These are phyloP conservation scores for Aplysina aerophoba DNA, from an alignment of 37 sponge, comb jelly and placozoan genomes.

Conservation along the genomic window DNA sequence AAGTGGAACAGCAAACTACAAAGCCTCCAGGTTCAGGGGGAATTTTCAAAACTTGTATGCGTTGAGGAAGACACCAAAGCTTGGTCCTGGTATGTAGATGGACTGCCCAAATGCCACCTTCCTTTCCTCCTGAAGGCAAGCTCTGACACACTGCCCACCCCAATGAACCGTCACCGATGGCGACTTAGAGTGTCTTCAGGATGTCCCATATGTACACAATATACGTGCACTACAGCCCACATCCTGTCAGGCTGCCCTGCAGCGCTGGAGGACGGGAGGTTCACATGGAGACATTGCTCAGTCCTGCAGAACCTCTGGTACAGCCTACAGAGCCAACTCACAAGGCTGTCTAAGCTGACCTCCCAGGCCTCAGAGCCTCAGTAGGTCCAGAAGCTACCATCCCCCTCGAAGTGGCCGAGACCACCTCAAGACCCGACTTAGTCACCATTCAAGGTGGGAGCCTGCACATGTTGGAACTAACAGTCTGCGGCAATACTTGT, in stretches of 20 bases:
- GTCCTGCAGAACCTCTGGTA: not conserved
- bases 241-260: constrained; percentile 35
- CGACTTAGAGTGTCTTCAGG: not conserved
- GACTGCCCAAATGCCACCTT: not conserved
- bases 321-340: not conserved
- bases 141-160: constrained; percentile 40
- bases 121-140: not conserved
- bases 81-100: constrained; percentile 8
- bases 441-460: too few species aligned
- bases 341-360: not conserved
- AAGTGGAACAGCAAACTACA: not conserved
- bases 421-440: too few species aligned
- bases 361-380: constrained; percentile 2
- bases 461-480: not conserved
- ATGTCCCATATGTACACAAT: constrained; percentile 5
- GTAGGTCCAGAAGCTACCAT: constrained; percentile 21
- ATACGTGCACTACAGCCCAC: constrained; percentile 10
- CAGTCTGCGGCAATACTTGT: not conserved
- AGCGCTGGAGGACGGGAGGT: constrained; percentile 21
- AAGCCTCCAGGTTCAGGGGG: not conserved
- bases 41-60: not conserved
- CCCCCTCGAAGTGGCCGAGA: not conserved
- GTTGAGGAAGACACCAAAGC: not conserved
- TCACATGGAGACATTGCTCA: constrained; percentile 38
- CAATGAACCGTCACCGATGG: constrained; percentile 34